A percentile compares a stretch with the other conserved stretches of the same genome.
Conservation (phyloP, 2,113 vertebrate species). For the Felis chaus region DNA sequence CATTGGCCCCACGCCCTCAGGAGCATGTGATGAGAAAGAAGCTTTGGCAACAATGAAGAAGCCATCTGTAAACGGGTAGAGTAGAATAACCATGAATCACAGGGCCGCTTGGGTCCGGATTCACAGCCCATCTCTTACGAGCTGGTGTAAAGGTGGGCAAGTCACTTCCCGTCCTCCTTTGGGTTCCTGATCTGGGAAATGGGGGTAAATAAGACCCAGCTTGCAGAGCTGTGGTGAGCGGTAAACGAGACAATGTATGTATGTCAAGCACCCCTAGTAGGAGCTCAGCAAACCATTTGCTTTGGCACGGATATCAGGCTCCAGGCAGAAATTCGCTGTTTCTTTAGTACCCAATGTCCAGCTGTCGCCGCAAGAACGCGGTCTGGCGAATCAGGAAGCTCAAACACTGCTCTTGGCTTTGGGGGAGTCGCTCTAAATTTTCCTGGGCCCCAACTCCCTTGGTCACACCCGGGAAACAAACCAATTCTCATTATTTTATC, state of each 20-base stretch:
- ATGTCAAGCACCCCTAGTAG: not conserved
- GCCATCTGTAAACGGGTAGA: not conserved
- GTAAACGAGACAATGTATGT: not conserved
- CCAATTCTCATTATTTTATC: not conserved
- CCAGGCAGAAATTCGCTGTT: not conserved
- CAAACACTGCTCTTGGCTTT: not conserved
- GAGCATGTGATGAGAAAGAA: not conserved
- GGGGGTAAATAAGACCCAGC: too few species aligned
- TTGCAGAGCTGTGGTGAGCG: not conserved
- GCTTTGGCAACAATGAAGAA: not conserved
- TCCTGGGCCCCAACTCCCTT: not conserved
- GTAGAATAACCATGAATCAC: not conserved
- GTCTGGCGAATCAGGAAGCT: not conserved
- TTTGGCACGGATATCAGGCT: rapidly evolving
- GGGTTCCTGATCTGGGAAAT: not conserved
- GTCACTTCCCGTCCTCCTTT: not conserved
- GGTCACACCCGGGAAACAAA: not conserved
- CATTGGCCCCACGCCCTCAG: not conserved
- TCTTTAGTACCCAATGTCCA: not conserved
- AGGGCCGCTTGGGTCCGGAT: not conserved
- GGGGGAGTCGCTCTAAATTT: not conserved
- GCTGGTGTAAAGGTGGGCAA: rapidly evolving
- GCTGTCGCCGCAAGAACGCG: not conserved
- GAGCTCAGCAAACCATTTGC: not conserved
- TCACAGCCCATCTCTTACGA: not conserved